Evolutionary conservation across 35 echinoderm and acorn worm species (phyloP).

Genomic region (Amphiura filiformis): DNA sequence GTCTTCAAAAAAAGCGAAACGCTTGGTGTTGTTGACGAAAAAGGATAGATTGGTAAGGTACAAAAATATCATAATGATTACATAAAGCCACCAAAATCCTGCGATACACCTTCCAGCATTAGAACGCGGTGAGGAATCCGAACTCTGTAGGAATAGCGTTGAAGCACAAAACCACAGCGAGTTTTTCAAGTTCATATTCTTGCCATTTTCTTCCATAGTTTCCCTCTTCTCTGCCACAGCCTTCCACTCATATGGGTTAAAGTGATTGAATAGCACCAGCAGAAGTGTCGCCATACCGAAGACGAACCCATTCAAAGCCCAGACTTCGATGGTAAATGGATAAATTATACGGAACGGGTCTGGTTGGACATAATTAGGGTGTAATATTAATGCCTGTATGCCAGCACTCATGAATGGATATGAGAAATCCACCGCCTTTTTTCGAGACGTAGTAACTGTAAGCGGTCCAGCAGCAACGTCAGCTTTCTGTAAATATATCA

Average conservation of each 20-base stretch:
- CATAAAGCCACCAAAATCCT: slow-evolving; percentile 88
- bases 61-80: slow-evolving; percentile 77
- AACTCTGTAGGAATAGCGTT: slow-evolving; percentile 78
- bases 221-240: slow-evolving; percentile 51
- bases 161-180: slow-evolving; percentile 84
- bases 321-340: slow-evolving; percentile 75
- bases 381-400: slow-evolving; percentile 63
- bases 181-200: slow-evolving; percentile 80
- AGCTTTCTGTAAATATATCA: slow-evolving; percentile 63
- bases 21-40: slow-evolving; percentile 74
- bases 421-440: slow-evolving; percentile 67
- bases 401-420: slow-evolving; percentile 77
- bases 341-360: slow-evolving; percentile 74
- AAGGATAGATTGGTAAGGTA: slow-evolving; percentile 71
- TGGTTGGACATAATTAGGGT: slow-evolving; percentile 59
- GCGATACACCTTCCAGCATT: slow-evolving; percentile 64
- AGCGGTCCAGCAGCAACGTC: slow-evolving; percentile 82
- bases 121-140: slow-evolving; percentile 71
- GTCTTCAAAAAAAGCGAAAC: slow-evolving; percentile 33
- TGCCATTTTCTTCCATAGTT: slow-evolving; percentile 61
- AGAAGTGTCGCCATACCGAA: slow-evolving; percentile 62
- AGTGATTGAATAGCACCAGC: slow-evolving; percentile 48
- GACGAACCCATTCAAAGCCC: slow-evolving; percentile 66
- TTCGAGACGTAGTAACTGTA: slow-evolving; percentile 57
- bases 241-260: slow-evolving; percentile 85